These are phyloP conservation scores for Ectemnius continuus DNA, from an alignment of 2,888 invertebrate genomes.

Conservation along the genomic window DNA sequence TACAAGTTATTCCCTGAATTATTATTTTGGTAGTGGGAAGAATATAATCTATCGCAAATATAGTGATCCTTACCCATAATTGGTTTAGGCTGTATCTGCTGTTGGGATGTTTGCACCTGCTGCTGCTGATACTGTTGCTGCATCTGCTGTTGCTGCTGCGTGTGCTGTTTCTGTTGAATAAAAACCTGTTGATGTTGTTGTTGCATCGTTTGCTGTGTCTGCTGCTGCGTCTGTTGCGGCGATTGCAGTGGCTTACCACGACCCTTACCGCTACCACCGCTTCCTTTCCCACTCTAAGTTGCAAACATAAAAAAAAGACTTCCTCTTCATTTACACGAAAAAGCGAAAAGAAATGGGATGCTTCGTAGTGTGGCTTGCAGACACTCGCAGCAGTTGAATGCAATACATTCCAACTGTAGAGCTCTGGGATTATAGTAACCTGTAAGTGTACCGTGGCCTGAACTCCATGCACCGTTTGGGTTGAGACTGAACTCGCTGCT, in stretches of 20 bases:
- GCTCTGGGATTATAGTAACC: slow-evolving; percentile 60
- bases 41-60: background rate
- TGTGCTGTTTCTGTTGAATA: slow-evolving; percentile 70
- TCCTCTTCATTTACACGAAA: slow-evolving; percentile 25
- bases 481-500: slow-evolving; percentile 90
- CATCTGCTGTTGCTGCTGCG: slow-evolving; percentile 72
- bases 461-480: slow-evolving; percentile 84
- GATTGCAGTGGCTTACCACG: slow-evolving; percentile 84
- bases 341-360: slow-evolving; percentile 12
- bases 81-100: slow-evolving; percentile 80
- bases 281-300: slow-evolving; percentile 73
- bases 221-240: slow-evolving; percentile 72
- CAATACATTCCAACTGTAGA: slow-evolving; percentile 2
- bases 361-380: background rate
- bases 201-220: slow-evolving; percentile 72
- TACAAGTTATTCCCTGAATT: slow-evolving; percentile 2
- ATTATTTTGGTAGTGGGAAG: too few relatives aligned
- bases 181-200: slow-evolving; percentile 73
- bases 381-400: slow-evolving; percentile 23
- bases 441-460: slow-evolving; percentile 75
- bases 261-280: slow-evolving; percentile 80
- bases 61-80: slow-evolving; percentile 79
- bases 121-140: slow-evolving; percentile 70
- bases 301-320: slow-evolving; percentile 51
- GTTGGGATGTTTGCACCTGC: slow-evolving; percentile 71